Conservation (phyloP, 2,113 vertebrate genomes). For the Channa argus region DNA sequence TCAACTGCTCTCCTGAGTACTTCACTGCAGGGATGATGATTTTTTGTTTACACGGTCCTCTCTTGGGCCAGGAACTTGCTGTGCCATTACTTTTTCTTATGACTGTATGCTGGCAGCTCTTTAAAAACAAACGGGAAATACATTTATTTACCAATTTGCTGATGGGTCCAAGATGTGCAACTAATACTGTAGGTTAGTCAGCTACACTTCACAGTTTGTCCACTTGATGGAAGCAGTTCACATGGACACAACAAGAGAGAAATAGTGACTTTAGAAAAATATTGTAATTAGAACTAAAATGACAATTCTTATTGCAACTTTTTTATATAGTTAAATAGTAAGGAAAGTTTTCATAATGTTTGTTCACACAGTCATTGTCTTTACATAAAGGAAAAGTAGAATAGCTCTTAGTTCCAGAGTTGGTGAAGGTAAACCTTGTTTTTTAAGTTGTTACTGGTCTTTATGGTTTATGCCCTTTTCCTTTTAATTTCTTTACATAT, state of each 20-base stretch:
- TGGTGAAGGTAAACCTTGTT: not conserved
- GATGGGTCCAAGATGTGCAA: too few relatives aligned
- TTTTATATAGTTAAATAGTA: not conserved
- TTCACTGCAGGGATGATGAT: too few relatives aligned
- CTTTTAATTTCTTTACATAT: not conserved
- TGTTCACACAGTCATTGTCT: not conserved
- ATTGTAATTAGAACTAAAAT: not conserved
- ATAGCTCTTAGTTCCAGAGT: not conserved
- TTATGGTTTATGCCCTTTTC: not conserved
- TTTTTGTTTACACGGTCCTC: too few relatives aligned
- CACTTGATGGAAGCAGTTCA: slow-evolving; percentile 44
- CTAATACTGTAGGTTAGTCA: not conserved
- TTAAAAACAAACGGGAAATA: not conserved
- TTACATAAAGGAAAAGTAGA: slow-evolving; percentile 3
- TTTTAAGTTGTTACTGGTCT: not conserved
- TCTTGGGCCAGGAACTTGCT: too few relatives aligned
- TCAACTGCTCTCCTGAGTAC: too few relatives aligned
- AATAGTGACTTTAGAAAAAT: not conserved
- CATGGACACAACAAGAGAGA: not conserved
- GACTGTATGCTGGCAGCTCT: not conserved
- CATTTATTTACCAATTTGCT: too few relatives aligned
- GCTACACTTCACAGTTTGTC: slow-evolving; percentile 16
- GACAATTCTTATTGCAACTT: not conserved
- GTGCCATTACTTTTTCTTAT: too few relatives aligned
- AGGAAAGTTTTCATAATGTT: not conserved